Evolutionary conservation across 2,888 invertebrate species (phyloP), one percentile per base, ranked within the genome.

Genomic region (Campoplex capitator): DNA sequence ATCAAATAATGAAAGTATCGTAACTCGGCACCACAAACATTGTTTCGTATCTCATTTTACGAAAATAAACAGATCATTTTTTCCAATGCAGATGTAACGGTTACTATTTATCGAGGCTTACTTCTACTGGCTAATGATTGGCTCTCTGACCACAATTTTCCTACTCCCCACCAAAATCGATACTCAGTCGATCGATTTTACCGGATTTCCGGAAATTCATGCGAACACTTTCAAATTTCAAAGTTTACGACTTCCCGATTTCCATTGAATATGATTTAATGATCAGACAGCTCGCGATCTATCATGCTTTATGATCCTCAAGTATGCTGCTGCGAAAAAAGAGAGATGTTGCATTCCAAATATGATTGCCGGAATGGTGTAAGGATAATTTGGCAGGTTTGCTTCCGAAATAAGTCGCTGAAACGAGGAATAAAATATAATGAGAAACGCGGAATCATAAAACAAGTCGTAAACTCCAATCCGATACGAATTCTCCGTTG

Each of bases 211-310:
- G 9, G 1, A n/a, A 48, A 35, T 65, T 65, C 28, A 28, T 62
- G 23, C 23, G 23, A 28, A 45, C n/a, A 35, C 58, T 32, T 70
- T 71, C n/a, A 70, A 79, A 79, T 71, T 71, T 79, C 79, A 7
- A 42, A 56, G n/a, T 78, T 78, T 54, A 78, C 54, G 51, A 70
- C 68, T 54, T 70, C 68, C 78, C n/a, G 28, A 32, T 70, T 28
- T 70, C 56, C 32, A 73, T 48, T 28, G 6, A 4, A n/a, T 65
- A 48, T 18, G 45, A 48, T 65, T 32, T 65, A 42, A 70, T 56
- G 28, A 58, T 79, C n/a, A 45, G 28, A 7, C 45, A 56, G 32
- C 70, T 32, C 54, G 67, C 67, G 77, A 45, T 58, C 45, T 45
- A 58, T 58, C 18, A 28, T 16, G 56, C 58, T 70, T 79, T 70